Evolutionary conservation across 2,888 invertebrate genomes (phyloP).

Genomic region (Eucera pruinosa): DNA sequence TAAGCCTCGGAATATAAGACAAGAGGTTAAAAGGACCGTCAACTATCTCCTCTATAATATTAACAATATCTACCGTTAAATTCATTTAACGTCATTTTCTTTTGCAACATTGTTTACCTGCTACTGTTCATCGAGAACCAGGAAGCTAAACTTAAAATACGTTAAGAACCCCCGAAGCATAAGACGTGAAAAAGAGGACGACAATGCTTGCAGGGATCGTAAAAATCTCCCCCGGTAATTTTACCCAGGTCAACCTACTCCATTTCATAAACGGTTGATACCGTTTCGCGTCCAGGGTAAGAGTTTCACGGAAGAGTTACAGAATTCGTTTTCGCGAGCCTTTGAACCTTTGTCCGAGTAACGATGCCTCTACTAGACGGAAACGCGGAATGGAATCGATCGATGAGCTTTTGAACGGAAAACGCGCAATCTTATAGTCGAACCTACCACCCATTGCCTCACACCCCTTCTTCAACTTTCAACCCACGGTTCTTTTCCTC

Average conservation of each 20-base stretch:
- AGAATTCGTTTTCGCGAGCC: conserved; percentile 63
- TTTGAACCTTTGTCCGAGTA: conserved; percentile 68
- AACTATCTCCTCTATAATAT: too few relatives aligned
- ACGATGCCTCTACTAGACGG: conserved; percentile 62
- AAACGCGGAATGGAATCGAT: conserved; percentile 52
- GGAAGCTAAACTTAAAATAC: too few relatives aligned
- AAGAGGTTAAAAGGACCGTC: too few relatives aligned
- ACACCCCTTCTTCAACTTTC: conserved; percentile 12
- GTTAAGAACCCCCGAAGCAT: too few relatives aligned
- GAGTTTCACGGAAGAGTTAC: conserved; percentile 56
- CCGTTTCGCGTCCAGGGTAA: conserved; percentile 39
- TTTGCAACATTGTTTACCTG: too few relatives aligned
- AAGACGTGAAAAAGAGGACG: neutral
- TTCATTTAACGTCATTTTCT: too few relatives aligned
- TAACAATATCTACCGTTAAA: too few relatives aligned
- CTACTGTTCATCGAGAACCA: too few relatives aligned
- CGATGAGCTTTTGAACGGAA: conserved; percentile 63
- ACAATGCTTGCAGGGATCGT: conserved; percentile 28
- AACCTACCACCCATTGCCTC: conserved; percentile 20
- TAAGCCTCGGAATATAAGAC: too few relatives aligned
- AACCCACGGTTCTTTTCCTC: conserved; percentile 47
- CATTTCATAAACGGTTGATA: conserved; percentile 55
- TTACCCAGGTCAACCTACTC: conserved; percentile 34
- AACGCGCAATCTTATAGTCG: conserved; percentile 65
- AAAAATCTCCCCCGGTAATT: conserved; percentile 52